phyloP scores from a whole-genome alignment of 2,113 vertebrate genomes.

The Pachyramphus minor region DNA sequence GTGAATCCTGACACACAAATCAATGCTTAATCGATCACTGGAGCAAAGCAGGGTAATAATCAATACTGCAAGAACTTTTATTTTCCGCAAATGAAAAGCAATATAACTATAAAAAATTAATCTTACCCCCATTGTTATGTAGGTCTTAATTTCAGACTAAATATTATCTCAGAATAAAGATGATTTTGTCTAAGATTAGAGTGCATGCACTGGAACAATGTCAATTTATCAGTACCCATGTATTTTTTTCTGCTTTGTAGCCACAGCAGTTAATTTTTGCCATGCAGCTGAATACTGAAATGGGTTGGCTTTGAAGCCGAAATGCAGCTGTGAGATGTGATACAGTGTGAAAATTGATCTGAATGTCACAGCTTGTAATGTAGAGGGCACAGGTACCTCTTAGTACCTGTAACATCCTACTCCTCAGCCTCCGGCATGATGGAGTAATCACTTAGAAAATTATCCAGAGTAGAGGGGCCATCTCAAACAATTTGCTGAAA shows the following conservation, averaged over 20 bases:
- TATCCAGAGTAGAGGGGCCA: neutral
- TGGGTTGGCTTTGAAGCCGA: neutral
- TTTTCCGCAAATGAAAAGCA: neutral
- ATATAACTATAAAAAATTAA: neutral
- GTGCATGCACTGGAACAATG: neutral
- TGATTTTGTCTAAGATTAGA: neutral
- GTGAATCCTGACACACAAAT: neutral
- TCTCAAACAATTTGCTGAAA: constrained; percentile 44
- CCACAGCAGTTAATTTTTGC: constrained; percentile 4
- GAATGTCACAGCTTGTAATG: constrained; percentile 21
- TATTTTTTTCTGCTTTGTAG: neutral
- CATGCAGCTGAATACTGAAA: neutral
- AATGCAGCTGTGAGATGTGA: neutral
- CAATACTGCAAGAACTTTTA: neutral
- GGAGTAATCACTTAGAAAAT: constrained; percentile 41
- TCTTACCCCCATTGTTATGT: neutral
- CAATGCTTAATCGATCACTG: neutral
- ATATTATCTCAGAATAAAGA: neutral
- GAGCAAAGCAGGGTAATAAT: neutral
- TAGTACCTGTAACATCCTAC: constrained; percentile 11
- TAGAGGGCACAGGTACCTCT: neutral
- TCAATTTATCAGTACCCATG: neutral
- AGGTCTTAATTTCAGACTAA: neutral
- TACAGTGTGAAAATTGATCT: constrained; percentile 41
- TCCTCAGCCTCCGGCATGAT: neutral